A percentile compares a stretch with the other conserved stretches of the same genome.
Evolutionary conservation across 2,113 vertebrate species (phyloP).

Genomic region (Barnardius zonarius): DNA sequence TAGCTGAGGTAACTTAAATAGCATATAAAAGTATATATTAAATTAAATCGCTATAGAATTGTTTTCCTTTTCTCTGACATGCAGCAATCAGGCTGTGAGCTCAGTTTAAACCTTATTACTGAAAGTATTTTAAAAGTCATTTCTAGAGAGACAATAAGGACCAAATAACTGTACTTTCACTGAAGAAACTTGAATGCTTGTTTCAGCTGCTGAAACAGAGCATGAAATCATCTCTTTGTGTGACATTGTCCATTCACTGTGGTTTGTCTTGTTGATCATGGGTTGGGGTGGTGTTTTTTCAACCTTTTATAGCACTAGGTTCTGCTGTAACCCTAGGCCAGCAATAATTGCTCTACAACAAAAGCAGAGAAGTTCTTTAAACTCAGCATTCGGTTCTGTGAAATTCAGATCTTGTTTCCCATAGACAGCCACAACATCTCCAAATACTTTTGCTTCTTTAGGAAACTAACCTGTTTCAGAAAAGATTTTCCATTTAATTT

Average conservation of each 20-base stretch:
- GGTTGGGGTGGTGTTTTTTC: not conserved
- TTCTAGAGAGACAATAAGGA: not conserved
- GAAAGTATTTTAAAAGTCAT: not conserved
- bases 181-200: not conserved
- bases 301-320: not conserved
- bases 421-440: not conserved
- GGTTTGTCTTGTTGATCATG: not conserved
- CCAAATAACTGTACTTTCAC: not conserved
- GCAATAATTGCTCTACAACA: not conserved
- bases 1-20: not conserved
- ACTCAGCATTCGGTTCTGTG: not conserved
- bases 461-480: not conserved
- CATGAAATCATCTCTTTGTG: not conserved
- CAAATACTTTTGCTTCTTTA: not conserved
- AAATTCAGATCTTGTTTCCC: not conserved
- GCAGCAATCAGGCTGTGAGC: not conserved
- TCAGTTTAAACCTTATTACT: not conserved
- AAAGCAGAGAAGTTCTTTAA: not conserved
- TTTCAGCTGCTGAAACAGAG: not conserved
- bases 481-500: not conserved
- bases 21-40: not conserved
- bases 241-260: not conserved
- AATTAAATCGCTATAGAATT: not conserved
- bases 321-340: not conserved
- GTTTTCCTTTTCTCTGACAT: not conserved